These are phyloP conservation scores for Clepsis dumicolana DNA, from an alignment of 2,888 invertebrate genomes.

Conservation along the genomic window DNA sequence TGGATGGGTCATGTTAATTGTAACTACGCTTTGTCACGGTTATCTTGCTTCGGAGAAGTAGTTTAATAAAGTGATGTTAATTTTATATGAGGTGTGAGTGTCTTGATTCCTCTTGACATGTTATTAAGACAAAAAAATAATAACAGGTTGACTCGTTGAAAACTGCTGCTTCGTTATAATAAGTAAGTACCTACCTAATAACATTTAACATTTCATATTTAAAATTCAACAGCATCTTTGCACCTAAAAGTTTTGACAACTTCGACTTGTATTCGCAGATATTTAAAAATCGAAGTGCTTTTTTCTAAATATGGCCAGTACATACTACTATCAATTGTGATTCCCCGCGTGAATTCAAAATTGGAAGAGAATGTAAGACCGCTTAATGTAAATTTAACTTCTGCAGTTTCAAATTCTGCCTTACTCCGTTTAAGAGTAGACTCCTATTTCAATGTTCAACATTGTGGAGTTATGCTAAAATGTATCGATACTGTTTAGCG, in stretches of 20 bases:
- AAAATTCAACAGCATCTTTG: too few relatives aligned
- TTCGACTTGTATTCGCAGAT: not conserved
- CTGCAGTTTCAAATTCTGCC: not conserved
- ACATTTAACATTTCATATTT: too few relatives aligned
- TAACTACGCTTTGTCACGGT: slow-evolving; percentile 50
- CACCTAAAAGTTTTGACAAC: not conserved
- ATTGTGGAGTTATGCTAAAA: not conserved
- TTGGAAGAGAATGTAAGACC: not conserved
- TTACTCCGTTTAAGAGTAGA: not conserved
- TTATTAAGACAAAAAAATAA: not conserved
- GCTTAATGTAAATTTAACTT: not conserved
- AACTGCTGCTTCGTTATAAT: too few relatives aligned
- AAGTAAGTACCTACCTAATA: too few relatives aligned
- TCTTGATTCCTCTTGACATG: not conserved
- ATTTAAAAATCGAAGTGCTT: slow-evolving; percentile 2
- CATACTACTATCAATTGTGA: not conserved
- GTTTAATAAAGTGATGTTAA: slow-evolving; percentile 1
- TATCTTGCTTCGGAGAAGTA: slow-evolving; percentile 1
- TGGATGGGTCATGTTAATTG: slow-evolving; percentile 70
- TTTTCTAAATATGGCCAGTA: slow-evolving; percentile 10
- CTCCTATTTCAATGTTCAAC: not conserved
- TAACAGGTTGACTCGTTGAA: too few relatives aligned
- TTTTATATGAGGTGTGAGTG: not conserved
- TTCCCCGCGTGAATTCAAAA: not conserved
- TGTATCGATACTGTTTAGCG: slow-evolving; percentile 6